These are phyloP conservation scores for Anniella stebbinsi DNA, from an alignment of 2,797 vertebrate species.

Conservation along the genomic window DNA sequence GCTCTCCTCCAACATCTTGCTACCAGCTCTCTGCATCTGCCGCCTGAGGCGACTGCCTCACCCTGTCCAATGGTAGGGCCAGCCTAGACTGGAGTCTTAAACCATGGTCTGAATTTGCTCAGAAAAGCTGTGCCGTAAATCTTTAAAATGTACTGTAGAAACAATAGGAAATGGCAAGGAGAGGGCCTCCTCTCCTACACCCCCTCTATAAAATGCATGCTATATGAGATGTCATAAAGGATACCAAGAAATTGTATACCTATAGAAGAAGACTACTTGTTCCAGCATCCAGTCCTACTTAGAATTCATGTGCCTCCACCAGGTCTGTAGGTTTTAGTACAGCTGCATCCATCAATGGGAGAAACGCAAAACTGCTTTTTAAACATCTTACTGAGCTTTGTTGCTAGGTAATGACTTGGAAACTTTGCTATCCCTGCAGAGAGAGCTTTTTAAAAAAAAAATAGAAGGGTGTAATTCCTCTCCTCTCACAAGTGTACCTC, in stretches of 20 bases:
- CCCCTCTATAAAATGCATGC: background rate
- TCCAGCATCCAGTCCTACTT: conserved; percentile 77
- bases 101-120: background rate
- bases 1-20: too few relatives aligned
- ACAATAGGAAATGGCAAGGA: background rate
- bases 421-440: conserved; percentile 83
- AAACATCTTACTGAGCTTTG: conserved; percentile 83
- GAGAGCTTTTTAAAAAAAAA: conserved; percentile 69
- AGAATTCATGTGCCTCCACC: conserved; percentile 76
- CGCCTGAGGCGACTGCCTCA: too few relatives aligned
- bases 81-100: background rate
- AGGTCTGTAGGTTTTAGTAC: conserved; percentile 61
- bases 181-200: background rate
- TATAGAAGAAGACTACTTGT: conserved; percentile 72
- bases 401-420: conserved; percentile 83
- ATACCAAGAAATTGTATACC: conserved; percentile 76
- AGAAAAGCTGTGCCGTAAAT: background rate
- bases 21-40: too few relatives aligned
- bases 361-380: conserved; percentile 78
- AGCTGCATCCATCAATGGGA: background rate
- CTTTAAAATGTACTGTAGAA: background rate
- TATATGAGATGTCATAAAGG: background rate
- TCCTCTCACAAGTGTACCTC: background rate
- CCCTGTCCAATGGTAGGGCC: too few relatives aligned
- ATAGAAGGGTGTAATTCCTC: conserved; percentile 40